Conservation (phyloP, 2,797 vertebrate genomes). For the Triplophysa yarkandensis region DNA sequence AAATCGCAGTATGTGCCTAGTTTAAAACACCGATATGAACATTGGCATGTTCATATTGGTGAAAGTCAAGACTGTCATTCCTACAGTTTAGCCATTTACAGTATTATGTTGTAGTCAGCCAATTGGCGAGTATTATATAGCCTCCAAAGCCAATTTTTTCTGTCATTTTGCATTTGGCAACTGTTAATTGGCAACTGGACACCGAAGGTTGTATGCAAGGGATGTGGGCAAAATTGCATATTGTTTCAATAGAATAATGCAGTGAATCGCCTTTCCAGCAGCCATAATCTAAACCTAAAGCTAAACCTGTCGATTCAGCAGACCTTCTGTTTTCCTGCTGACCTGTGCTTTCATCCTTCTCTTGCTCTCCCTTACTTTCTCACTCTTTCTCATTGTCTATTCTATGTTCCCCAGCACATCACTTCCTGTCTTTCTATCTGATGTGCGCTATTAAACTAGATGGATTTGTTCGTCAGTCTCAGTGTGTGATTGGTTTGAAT, state of each 20-base stretch:
- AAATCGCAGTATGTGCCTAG: too few species aligned
- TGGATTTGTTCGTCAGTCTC: constrained; percentile 38
- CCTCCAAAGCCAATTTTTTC: background rate
- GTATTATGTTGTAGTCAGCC: background rate
- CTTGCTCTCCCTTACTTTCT: constrained; percentile 16
- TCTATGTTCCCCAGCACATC: constrained; percentile 8
- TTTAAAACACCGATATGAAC: too few species aligned
- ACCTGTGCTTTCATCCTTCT: constrained; percentile 53
- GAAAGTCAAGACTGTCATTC: background rate
- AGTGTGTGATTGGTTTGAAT: constrained; percentile 32
- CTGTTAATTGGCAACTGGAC: background rate
- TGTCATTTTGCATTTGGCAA: background rate
- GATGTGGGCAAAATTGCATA: background rate
- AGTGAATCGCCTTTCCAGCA: background rate
- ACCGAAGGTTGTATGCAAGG: background rate
- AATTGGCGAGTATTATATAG: background rate
- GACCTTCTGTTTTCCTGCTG: constrained; percentile 57
- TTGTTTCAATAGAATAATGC: background rate
- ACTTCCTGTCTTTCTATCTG: constrained; percentile 36
- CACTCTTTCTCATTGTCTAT: background rate
- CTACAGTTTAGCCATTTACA: background rate
- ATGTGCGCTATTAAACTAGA: constrained; percentile 34
- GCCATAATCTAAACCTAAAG: too few species aligned
- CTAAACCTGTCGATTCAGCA: constrained; percentile 56
- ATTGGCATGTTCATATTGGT: too few species aligned